Evolutionary conservation across 2,888 invertebrate genomes (phyloP), one percentile per base, ranked within the genome.

Genomic region (Trilocha varians): DNA sequence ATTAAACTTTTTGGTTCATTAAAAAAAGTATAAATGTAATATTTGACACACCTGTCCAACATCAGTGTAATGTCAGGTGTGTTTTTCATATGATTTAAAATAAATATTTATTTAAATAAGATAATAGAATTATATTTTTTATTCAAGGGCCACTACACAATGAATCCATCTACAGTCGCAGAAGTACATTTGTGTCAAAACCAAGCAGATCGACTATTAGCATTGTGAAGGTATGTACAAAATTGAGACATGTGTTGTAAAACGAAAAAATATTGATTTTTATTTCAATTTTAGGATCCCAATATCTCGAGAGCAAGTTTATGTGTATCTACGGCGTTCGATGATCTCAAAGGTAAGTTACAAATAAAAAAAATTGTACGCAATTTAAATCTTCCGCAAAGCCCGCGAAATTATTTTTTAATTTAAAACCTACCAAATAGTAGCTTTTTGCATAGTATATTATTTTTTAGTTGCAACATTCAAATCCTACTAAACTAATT

Each of bases 21-120:
- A 48, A 52, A 49, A 5, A 13, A 25, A 32, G 9, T 33, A 15
- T 11, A n/a, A 38, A 18, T 18, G 6, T 15, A 46, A 55, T 52
- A 57, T 59, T 62, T 79, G 78, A 70, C 78, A 78, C 61, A 67
- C 69, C 67, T 73, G 72, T 67, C 76, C 66, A 84, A 84, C 82
- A 79, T 74, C 71, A 78, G 83, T 83, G 83, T 85, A 76, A 85
- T 85, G 84, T 83, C 84, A 84, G 83, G 84, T 84, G 61, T 52
- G 69, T 64, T 25, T 25, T 9, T 25, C 54, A 51, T 62, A 59
- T 61, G 57, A 49, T 53, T 57, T 46, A 37, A 44, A 45, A 50
- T 46, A 36, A 42, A 39, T 17, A 47, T 46, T 44, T 42, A 32
- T 43, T 44, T 41, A 43, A 47, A 42, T 43, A 47, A 36, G 40